Base-by-base conservation (phyloP, 2,797 vertebrate genomes). In the Notolabrus celidotus region DNA sequence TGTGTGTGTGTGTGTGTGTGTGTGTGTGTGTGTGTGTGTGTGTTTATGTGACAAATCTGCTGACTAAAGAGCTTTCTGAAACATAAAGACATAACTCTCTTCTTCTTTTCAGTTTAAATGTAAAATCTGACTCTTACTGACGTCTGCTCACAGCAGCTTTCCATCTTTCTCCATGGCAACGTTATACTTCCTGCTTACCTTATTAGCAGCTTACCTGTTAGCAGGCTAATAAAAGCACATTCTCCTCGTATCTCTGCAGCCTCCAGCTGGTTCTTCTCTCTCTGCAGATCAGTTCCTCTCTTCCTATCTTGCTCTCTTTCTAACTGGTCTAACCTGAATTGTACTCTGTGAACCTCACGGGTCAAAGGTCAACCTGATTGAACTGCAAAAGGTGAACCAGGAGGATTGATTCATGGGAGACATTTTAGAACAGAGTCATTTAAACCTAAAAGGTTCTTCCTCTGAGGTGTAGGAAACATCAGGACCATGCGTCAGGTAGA, bases 241-340 rank as follows among this genome's bases (percentile, higher is more conserved):
- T 22, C 49, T 31, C 47, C 10, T 14, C 7, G 45, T 23, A 15
- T 47, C 22, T 2, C 20, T 15, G 5, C 22, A 14, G 10, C 9
- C 20, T 46, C 15, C 7, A 17, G 15, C 22, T 10, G 14, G 4
- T 5, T 3, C 7, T 16, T 16, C 17, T 8, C 47, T 17, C 25
- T 31, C 34, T 33, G n/a, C 45, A 31, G 43, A 7, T 47, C 23
- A 23, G 6, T 3, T 19, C 31, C 16, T 16, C 16, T 14, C n/a
- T n/a, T n/a, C n/a, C n/a, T n/a, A n/a, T n/a, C 33, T 20, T 17
- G n/a, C 19, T 15, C 9, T 45, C 7, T 34, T 31, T 46, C 20
- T 63, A 52, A 46, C 55, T 66, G 52, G 52, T 14, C 6, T 31
- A 8, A 42, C 38, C 42, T 2, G 16, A 27, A n/a, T n/a, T 42